These are phyloP conservation scores for Gisinianus flammeolus DNA, from an alignment of 2,888 invertebrate genomes.

Conservation along the genomic window DNA sequence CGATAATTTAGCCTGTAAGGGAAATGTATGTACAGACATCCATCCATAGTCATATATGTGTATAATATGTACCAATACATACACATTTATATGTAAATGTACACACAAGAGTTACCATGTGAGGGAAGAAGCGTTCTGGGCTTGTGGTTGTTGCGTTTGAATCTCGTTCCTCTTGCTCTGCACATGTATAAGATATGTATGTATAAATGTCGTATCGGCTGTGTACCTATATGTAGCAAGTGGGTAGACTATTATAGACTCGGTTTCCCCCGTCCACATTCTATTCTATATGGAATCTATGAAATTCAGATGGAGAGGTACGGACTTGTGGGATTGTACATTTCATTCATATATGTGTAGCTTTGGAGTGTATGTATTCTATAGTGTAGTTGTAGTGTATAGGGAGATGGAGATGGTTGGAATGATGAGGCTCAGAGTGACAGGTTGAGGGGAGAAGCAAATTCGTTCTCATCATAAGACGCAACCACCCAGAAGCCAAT, in stretches of 20 bases:
- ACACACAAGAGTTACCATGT: background rate
- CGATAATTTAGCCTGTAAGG: constrained; percentile 33
- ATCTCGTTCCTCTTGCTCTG: background rate
- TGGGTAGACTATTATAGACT: too few species aligned
- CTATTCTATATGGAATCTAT: too few species aligned
- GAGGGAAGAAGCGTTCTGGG: background rate
- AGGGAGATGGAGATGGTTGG: constrained; percentile 3
- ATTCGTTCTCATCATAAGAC: constrained; percentile 37
- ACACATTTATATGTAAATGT: background rate
- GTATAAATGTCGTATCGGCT: background rate
- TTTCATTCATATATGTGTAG: too few species aligned
- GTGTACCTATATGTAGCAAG: background rate
- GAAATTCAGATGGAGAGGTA: too few species aligned
- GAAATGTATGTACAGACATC: background rate
- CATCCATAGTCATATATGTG: background rate
- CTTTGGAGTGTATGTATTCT: too few species aligned
- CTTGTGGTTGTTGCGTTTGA: background rate
- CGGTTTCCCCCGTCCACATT: too few species aligned
- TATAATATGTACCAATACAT: background rate
- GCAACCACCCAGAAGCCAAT: constrained; percentile 44
- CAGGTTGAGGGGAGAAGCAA: constrained; percentile 37
- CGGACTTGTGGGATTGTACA: too few species aligned
- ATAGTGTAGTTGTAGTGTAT: too few species aligned
- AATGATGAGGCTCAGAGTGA: constrained; percentile 38
- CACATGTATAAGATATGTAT: background rate